Percentiles rank a stretch among this genome's conserved stretches.
phyloP scores from a whole-genome alignment of 1,140 invertebrate species.

The Lepidurus packardi region DNA sequence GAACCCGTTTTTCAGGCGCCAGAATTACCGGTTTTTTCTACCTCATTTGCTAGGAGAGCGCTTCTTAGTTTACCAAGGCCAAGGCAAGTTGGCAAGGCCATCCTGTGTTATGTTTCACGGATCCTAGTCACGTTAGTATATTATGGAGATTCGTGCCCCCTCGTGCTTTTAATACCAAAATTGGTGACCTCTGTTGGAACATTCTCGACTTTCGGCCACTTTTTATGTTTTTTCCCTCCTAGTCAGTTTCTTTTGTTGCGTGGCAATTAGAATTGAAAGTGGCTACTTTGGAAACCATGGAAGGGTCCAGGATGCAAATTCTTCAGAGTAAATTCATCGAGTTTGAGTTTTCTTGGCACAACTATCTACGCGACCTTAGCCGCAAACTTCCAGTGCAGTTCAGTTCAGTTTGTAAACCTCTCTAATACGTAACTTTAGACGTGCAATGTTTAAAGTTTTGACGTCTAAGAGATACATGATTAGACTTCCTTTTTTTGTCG shows the following conservation, averaged over 20 bases:
- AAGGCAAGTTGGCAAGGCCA: constrained; percentile 17
- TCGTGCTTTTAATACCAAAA: constrained; percentile 10
- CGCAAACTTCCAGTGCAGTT: neutral
- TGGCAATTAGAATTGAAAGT: neutral
- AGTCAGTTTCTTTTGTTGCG: neutral
- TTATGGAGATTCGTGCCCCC: neutral
- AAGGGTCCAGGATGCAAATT: constrained; percentile 5
- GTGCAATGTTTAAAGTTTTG: neutral
- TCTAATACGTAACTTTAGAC: neutral
- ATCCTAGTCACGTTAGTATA: constrained; percentile 10
- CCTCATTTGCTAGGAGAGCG: constrained; percentile 11
- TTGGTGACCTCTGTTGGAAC: constrained; percentile 1
- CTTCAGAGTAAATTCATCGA: neutral
- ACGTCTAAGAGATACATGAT: neutral
- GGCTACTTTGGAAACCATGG: neutral
- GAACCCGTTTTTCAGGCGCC: neutral
- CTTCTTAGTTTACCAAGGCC: constrained; percentile 15
- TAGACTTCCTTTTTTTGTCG: neutral
- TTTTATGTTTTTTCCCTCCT: neutral
- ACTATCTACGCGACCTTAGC: neutral
- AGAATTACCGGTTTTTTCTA: constrained; percentile 5
- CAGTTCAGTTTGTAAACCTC: neutral
- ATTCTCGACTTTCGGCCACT: neutral
- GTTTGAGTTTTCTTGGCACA: neutral
- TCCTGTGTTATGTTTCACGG: constrained; percentile 7